Base-by-base conservation (phyloP, 2,113 vertebrate genomes). In the Nanorana parkeri region DNA sequence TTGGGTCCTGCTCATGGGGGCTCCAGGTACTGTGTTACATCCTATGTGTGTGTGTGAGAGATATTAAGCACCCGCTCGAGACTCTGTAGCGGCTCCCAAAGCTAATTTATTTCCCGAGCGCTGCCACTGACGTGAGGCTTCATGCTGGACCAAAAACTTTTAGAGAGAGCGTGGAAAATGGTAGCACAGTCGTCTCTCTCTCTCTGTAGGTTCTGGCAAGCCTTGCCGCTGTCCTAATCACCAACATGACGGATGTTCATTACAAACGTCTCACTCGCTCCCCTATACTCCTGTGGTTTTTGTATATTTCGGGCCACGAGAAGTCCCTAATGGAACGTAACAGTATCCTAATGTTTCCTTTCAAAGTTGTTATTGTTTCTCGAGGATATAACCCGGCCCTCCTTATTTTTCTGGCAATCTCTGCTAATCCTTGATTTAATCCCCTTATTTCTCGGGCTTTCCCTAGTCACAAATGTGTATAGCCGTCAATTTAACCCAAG, bases 261-360 rank as follows among this genome's bases (percentile, higher is more conserved):
- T 82, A 82, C 52, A 41, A 63, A 76, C 55, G 77, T 81, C 60
- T 74, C 71, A 47, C 41, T 81, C 69, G 67, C 80, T 56, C 51
- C 47, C 51, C 63, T 76, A 76, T 82, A 75, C 80, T 82, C 80
- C 71, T 82, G 80, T 82, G 80, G 80, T 82, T 82, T 47, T 82
- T 76, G 71, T 67, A 75, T 71, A 76, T 74, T 65, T 68, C 19
- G 54, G 52, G 69, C 63, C 64, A 68, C 76, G 80, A 68, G 55
- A 17, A 36, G 60, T 82, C 80, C 80, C 80, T 76, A 68, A 82
- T 58, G 80, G 71, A 74, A 82, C 67, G 80, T 75, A 82, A 82
- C 80, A 76, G 41, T 75, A 82, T 82, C 63, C 61, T 75, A 82
- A 82, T 75, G 80, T 82, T 76, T 82, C 80, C 80, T 82, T 76